Conservation (phyloP, 1,140 invertebrate species). For the Drosophila jambulina region DNA sequence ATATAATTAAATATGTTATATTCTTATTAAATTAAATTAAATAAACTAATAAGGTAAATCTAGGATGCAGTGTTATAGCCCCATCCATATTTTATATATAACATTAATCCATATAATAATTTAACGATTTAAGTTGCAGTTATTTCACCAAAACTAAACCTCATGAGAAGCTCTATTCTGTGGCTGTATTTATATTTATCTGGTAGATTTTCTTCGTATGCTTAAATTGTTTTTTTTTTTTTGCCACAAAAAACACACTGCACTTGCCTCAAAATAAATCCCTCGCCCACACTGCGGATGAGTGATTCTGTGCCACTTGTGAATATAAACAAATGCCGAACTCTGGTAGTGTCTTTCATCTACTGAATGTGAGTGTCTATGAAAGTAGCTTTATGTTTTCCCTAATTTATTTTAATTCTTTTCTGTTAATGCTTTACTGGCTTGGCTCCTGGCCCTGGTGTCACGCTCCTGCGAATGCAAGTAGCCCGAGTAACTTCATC, state of each 20-base stretch:
- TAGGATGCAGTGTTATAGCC: neutral
- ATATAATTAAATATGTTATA: too few species aligned
- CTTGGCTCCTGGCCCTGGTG: neutral
- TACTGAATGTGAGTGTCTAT: neutral
- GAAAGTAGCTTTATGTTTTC: neutral
- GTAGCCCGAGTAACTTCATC: neutral
- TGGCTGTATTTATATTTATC: neutral
- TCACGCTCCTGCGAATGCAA: slow-evolving; percentile 12
- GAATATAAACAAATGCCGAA: neutral
- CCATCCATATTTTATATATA: too few species aligned
- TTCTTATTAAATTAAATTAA: too few species aligned
- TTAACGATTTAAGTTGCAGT: neutral
- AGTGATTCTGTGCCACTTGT: neutral
- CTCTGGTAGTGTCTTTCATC: neutral
- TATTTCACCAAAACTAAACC: neutral
- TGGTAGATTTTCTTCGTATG: neutral
- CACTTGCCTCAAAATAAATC: neutral
- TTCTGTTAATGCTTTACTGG: neutral
- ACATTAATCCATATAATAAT: too few species aligned
- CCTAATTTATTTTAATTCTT: neutral
- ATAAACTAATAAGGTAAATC: neutral
- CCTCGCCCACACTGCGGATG: neutral
- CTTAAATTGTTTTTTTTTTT: neutral
- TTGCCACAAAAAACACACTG: neutral
- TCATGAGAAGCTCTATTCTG: neutral